These are phyloP conservation scores for Rhamphomyia laevipes DNA, from an alignment of 2,888 invertebrate genomes.

Conservation along the genomic window DNA sequence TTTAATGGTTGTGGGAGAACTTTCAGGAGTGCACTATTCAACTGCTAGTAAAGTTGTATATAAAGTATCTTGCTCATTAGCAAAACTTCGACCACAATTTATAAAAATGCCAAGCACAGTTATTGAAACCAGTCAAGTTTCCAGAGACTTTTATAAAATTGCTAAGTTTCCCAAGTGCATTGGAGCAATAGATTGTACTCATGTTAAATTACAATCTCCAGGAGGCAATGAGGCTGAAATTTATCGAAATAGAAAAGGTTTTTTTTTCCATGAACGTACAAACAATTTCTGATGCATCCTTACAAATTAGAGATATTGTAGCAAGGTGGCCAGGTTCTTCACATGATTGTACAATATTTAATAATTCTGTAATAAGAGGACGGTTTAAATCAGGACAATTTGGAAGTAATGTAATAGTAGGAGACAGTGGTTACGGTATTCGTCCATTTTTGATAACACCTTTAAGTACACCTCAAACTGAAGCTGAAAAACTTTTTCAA, in stretches of 20 bases:
- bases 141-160: slow-evolving; percentile 8
- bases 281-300: neutral
- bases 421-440: slow-evolving; percentile 1
- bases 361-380: slow-evolving; percentile 4
- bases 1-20: too few species aligned
- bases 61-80: too few species aligned
- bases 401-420: slow-evolving; percentile 1
- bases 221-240: slow-evolving; percentile 6
- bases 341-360: slow-evolving; percentile 9
- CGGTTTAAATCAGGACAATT: slow-evolving; percentile 5
- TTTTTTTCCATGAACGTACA: too few species aligned
- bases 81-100: too few species aligned
- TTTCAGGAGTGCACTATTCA: too few species aligned
- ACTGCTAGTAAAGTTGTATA: too few species aligned
- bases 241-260: too few species aligned
- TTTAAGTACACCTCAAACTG: neutral
- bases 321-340: slow-evolving; percentile 10
- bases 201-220: slow-evolving; percentile 9
- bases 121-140: too few species aligned
- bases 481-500: slow-evolving; percentile 2
- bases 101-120: too few species aligned
- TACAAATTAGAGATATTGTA: slow-evolving; percentile 8
- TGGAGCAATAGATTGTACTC: slow-evolving; percentile 12
- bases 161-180: too few species aligned
- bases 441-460: neutral